phyloP scores from a whole-genome alignment of 2,888 invertebrate genomes.

The Plutella xylostella region DNA sequence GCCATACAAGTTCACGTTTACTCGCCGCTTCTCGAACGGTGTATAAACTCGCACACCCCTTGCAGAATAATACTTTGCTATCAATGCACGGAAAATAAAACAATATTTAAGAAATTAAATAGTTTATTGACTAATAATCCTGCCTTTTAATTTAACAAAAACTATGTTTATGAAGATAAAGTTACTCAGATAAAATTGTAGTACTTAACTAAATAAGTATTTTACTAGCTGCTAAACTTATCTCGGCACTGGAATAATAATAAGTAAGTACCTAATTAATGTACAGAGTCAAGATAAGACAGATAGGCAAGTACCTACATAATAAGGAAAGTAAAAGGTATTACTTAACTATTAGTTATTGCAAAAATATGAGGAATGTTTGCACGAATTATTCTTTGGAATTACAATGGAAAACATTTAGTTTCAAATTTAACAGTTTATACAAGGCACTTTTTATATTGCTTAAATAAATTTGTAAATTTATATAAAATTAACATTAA shows the following conservation, averaged over 20 bases:
- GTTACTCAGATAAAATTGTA: too few relatives aligned
- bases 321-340: background rate
- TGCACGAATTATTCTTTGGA: conserved; percentile 15
- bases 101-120: background rate
- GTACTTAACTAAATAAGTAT: too few relatives aligned
- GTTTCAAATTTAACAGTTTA: conserved; percentile 21
- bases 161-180: background rate
- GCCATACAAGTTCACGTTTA: too few relatives aligned
- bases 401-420: conserved; percentile 17
- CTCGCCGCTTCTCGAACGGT: too few relatives aligned
- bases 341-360: too few relatives aligned
- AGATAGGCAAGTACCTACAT: background rate
- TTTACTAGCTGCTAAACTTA: too few relatives aligned
- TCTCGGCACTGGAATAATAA: too few relatives aligned
- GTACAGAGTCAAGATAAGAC: background rate
- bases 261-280: background rate
- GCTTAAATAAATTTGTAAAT: conserved; percentile 23
- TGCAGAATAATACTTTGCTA: too few relatives aligned
- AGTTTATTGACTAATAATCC: conserved; percentile 5
- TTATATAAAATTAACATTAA: too few relatives aligned
- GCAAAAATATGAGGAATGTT: conserved; percentile 2
- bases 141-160: conserved; percentile 1
- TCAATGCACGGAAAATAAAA: too few relatives aligned
- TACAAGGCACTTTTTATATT: conserved; percentile 41
- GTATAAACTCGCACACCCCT: too few relatives aligned